These are phyloP conservation scores for Phylloscopus trochiloides DNA, from an alignment of 2,113 vertebrate species.

Conservation along the genomic window DNA sequence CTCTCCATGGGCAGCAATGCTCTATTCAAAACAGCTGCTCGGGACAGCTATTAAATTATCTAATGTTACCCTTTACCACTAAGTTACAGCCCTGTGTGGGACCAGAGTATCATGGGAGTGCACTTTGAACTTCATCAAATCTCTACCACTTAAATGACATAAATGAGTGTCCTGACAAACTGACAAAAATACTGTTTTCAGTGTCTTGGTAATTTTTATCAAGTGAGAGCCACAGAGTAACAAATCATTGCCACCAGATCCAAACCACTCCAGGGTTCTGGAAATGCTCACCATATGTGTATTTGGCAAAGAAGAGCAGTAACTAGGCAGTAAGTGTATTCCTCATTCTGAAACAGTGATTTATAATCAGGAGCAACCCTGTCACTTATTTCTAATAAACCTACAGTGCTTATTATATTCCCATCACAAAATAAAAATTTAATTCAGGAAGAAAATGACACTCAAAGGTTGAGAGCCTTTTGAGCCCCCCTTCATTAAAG, in stretches of 20 bases:
- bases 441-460: background rate
- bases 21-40: background rate
- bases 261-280: background rate
- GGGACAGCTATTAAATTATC: background rate
- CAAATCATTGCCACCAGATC: background rate
- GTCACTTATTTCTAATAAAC: background rate
- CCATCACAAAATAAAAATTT: background rate
- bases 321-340: slow-evolving; percentile 17
- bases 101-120: background rate
- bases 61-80: background rate
- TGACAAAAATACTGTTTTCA: background rate
- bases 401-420: background rate
- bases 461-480: rapidly evolving
- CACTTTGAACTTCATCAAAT: background rate
- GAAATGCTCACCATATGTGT: background rate
- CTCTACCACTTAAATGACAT: background rate
- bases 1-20: background rate
- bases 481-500: background rate
- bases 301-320: background rate
- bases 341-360: background rate
- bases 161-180: rapidly evolving
- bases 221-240: background rate
- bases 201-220: background rate
- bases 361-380: background rate
- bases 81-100: background rate